Evolutionary conservation across 2,888 invertebrate species (phyloP).

Genomic region (Cephus nigrinus): DNA sequence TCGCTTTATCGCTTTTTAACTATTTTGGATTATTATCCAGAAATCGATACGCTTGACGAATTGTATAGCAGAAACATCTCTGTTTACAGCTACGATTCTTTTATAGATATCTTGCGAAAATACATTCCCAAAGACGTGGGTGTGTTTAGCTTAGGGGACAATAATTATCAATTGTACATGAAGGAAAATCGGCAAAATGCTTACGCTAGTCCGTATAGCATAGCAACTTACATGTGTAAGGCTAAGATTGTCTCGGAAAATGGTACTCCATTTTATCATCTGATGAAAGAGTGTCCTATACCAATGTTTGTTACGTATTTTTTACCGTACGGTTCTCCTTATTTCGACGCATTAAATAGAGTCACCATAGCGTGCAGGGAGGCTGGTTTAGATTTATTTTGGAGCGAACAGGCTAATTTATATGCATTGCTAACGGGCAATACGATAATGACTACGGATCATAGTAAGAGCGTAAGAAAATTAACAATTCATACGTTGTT

Average conservation of each 20-base stretch:
- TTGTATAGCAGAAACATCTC: neutral
- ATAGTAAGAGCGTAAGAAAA: conserved; percentile 6
- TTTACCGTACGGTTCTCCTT: conserved; percentile 19
- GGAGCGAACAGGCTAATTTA: conserved; percentile 1
- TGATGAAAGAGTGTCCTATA: conserved; percentile 8
- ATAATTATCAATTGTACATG: neutral
- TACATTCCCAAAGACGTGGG: neutral
- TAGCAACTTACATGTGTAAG: neutral
- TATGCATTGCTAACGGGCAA: conserved; percentile 3
- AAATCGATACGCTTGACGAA: conserved; percentile 13
- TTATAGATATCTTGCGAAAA: neutral
- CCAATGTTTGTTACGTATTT: neutral
- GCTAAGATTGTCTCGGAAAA: conserved; percentile 4
- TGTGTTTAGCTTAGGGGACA: neutral
- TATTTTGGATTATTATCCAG: conserved; percentile 11
- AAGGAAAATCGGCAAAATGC: conserved; percentile 6
- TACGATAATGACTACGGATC: neutral
- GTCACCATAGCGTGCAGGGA: conserved; percentile 4
- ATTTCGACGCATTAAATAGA: conserved; percentile 8
- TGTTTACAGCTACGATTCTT: neutral
- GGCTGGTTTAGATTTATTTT: conserved; percentile 12
- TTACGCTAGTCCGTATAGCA: neutral
- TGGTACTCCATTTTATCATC: conserved; percentile 12
- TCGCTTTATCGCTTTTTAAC: conserved; percentile 14
- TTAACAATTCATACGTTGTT: conserved; percentile 10